Base-by-base conservation (phyloP, 1,140 invertebrate genomes). In the Ganaspis sp. region DNA sequence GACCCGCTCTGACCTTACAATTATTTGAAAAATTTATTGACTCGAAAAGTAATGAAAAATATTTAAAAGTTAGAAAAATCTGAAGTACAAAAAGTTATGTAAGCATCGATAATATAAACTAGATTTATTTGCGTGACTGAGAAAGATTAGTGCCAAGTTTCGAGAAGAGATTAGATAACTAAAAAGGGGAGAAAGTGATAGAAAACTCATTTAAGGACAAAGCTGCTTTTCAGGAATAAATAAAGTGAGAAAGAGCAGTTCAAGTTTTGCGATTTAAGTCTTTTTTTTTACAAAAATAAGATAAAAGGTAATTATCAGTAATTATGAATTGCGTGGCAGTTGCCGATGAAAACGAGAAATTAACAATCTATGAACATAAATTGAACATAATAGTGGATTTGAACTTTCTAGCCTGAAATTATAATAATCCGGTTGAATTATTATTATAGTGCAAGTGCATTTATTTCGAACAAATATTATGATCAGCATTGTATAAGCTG, bases 101-200 rank as follows among this genome's bases (percentile, higher is more conserved):
- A 49, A 49, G 45, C 17, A 49, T 49, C 29, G 29, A 1, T 49
- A 49, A 49, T 49, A 49, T 49, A 49, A 49, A 49, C 19, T 49
- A 8, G n/a, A 49, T 17, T 49, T 49, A 17, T 8, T 49, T 17
- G 45, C 45, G 45, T 49, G 45, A 49, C 45, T 49, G n/a, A n/a
- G 45, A 49, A 49, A n/a, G 19, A 15, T 49, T 49, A 49, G 6
- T 17, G 45, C 17, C 17, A 8, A 8, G 45, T 49, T 19, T 49
- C 45, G 17, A 49, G 17, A n/a, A 49, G 45, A 49, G 45, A 49
- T 19, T 49, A 49, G 45, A 49, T 49, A 17, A 49, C 45, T n/a
- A 49, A 49, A 49, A 49, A 49, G 45, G 45, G 19, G 45, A 49
- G 45, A 49, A 49, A 49, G 45, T 49, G 15, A 49, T 49, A 49